Evolutionary conservation across 2,888 invertebrate species (phyloP).

Genomic region (Lasioglossum zephyrum): DNA sequence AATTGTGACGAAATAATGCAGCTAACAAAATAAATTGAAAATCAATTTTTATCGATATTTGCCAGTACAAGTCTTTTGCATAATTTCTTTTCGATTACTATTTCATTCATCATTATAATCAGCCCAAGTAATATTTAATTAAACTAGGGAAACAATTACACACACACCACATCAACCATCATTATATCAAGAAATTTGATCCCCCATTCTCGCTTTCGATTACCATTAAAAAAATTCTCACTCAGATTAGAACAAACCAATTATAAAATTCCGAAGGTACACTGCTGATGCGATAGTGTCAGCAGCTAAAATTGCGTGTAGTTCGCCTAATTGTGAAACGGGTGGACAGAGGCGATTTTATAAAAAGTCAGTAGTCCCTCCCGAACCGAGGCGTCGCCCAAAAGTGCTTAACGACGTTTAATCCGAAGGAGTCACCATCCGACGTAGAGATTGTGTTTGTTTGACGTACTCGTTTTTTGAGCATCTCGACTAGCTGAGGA

Average conservation of each 20-base stretch:
- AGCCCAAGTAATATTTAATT: background rate
- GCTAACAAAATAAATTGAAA: background rate
- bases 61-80: background rate
- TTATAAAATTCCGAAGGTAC: background rate
- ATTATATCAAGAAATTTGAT: background rate
- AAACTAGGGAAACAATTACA: background rate
- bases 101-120: background rate
- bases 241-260: background rate
- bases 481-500: slow-evolving; percentile 19
- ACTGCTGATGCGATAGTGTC: background rate
- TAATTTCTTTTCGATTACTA: background rate
- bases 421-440: slow-evolving; percentile 52
- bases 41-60: background rate
- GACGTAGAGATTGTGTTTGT: slow-evolving; percentile 37
- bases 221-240: background rate
- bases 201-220: background rate
- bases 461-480: slow-evolving; percentile 34
- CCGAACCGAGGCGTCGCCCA: slow-evolving; percentile 14
- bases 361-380: slow-evolving; percentile 1
- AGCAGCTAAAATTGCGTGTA: background rate
- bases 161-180: background rate
- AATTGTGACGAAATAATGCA: background rate
- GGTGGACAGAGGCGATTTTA: background rate
- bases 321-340: background rate
- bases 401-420: slow-evolving; percentile 41